Base-by-base conservation (phyloP, 1,140 invertebrate species). In the Tetramorium parvispinum region DNA sequence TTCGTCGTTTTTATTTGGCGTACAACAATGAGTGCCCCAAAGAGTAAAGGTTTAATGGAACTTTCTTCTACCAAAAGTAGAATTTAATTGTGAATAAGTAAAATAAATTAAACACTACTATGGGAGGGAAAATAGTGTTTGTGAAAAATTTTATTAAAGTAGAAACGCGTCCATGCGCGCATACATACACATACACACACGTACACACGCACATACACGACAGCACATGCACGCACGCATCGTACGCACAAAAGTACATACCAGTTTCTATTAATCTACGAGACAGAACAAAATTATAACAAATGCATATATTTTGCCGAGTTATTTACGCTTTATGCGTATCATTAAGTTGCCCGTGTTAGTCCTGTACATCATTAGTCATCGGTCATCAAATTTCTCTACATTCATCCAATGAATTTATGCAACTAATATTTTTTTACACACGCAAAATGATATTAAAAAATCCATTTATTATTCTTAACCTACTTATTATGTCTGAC, bases 1-100 rank as follows among this genome's bases (percentile, higher is more conserved):
- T 43, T 61, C 27, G 53, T 37, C 43, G 43, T 83, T 88, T 83
- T 59, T 85, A 81, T 81, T 91, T 83, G 51, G 46, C 85, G 66
- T 90, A 85, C 88, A 87, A 90, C 68, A 51, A 88, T 77, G 32
- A 90, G 65, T 73, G 18, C 24, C 49, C 89, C 82, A 90, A 91
- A 86, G 68, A 87, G 77, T 37, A 73, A 86, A 91, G 61, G 63
- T 88, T 85, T 61, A 21, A 43, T 82, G n/a, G 68, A 78, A 85
- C 81, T 89, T 89, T 85, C 32, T 77, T 89, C 77, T 89, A 89
- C 57, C 75, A 82, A 53, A 73, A 53, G 32, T 76, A 63, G 61
- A 77, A 68, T 71, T 51, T 70, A 81, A 55, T 89, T 70, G 70
- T 81, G 59, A 57, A 61, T 68, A 65, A 75, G 43, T 61, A 18